Base-by-base conservation (phyloP, 2,797 vertebrate genomes). In the Ctenosaura bakeri region DNA sequence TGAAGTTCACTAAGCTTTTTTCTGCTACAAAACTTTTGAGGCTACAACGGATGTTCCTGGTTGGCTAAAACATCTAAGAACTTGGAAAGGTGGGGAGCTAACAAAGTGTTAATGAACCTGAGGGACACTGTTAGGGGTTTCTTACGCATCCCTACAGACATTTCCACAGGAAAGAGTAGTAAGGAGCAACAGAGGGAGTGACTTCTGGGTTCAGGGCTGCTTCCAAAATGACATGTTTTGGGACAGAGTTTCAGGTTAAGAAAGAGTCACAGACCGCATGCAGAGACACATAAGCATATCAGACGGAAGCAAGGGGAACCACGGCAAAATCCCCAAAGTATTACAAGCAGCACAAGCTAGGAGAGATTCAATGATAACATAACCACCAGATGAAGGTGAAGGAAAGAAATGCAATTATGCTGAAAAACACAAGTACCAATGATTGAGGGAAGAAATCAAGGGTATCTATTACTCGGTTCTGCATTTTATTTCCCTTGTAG, bases 141-240 rank as follows among this genome's bases (percentile, higher is more conserved):
- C n/a, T 2, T 24, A 3, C 26, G 8, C 64, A 50, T 7, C n/a
- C 20, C 50, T 38, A 24, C 1, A 2, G 20, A 59, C 42, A 24
- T 35, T 56, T 71, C 24, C 8, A 69, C 6, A 4, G 59, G 7
- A 38, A 42, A 14, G 0, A 66, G 24, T 0, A 3, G 8, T 20
- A 56, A 20, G 12, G 56, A 86, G 88, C 10, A 71, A 18, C 66
- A 8, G 35, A 54, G 56, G 6, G 12, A 26, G 73, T 83, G 20
- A 22, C 54, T 46, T 26, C 50, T 10, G 12, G 32, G 88, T 66
- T 66, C 80, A 0, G 85, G 22, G 78, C 96, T 96, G 96, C 97
- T 97, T 97, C 96, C 97, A 97, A 97, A 97, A 96, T 95, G 96
- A 84, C 93, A 78, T n/a, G 52, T 4, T 3, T 81, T 14, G 73